Percentiles rank a stretch among this genome's conserved stretches.
phyloP scores from a whole-genome alignment of 2,888 invertebrate species.

The Cryptophagus acutangulus region DNA sequence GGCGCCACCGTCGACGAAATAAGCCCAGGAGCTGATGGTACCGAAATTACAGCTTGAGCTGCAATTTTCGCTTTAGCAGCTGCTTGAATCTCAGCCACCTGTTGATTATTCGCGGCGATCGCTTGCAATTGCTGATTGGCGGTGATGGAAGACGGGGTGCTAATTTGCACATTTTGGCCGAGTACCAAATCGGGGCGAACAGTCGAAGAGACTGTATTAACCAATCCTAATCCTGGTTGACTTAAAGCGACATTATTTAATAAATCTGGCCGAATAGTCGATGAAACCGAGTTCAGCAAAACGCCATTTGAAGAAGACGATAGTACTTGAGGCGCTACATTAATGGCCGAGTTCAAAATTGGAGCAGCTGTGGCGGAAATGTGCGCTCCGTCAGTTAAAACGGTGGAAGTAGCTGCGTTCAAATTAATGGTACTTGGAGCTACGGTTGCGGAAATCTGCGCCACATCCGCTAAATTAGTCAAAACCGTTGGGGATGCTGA shows the following conservation, averaged over 20 bases:
- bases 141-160: background rate
- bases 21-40: background rate
- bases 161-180: constrained; percentile 2
- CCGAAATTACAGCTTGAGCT: background rate
- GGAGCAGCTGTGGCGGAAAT: constrained; percentile 2
- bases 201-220: no score
- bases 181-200: constrained; percentile 1
- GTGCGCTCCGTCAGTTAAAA: no score
- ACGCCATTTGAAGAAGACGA: constrained; percentile 15
- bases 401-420: no score
- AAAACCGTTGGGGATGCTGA: constrained; percentile 2
- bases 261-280: no score
- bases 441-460: background rate
- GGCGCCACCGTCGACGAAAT: background rate
- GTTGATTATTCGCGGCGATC: background rate
- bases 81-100: no score
- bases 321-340: constrained; percentile 12
- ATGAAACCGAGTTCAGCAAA: constrained; percentile 7
- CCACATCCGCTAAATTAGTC: background rate
- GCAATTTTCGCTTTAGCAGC: no score
- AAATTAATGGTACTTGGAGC: no score
- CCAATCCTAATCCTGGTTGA: no score
- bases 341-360: background rate
- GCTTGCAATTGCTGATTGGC: background rate
- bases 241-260: no score